Percentiles rank a stretch among this genome's conserved stretches.
Evolutionary conservation across 2,797 vertebrate genomes (phyloP).

Genomic region (Tamandua tetradactyla): DNA sequence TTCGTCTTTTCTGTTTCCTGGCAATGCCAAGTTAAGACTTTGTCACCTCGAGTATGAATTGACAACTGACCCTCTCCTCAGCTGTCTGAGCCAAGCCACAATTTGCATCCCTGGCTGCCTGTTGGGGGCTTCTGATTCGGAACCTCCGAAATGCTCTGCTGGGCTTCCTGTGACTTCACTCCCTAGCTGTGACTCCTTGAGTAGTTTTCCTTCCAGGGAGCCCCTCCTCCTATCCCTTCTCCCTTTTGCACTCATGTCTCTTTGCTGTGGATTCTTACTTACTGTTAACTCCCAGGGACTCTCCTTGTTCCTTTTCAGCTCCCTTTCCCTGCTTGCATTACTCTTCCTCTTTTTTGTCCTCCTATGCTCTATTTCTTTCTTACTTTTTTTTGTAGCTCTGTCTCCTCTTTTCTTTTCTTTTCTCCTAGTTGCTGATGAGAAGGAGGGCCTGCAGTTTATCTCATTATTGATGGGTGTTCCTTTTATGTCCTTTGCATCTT

Average conservation of each 20-base stretch:
- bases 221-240: not conserved
- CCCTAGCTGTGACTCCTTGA: not conserved
- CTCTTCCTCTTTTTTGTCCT: not conserved
- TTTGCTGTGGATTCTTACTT: not conserved
- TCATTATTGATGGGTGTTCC: not conserved
- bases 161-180: accelerated
- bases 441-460: not conserved
- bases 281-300: not conserved
- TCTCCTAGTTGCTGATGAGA: not conserved
- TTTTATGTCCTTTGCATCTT: not conserved
- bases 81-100: not conserved
- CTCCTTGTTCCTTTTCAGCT: not conserved
- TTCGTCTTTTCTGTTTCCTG: not conserved
- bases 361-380: not conserved
- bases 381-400: not conserved
- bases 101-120: not conserved
- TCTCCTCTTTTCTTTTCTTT: not conserved
- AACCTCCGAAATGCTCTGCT: not conserved
- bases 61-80: not conserved
- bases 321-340: not conserved
- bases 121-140: not conserved
- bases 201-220: not conserved
- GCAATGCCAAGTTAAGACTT: not conserved
- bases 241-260: accelerated
- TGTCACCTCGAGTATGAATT: not conserved